Evolutionary conservation across 2,113 vertebrate genomes (phyloP), one percentile per base, ranked within the genome.

Genomic region (Pterocles gutturalis): DNA sequence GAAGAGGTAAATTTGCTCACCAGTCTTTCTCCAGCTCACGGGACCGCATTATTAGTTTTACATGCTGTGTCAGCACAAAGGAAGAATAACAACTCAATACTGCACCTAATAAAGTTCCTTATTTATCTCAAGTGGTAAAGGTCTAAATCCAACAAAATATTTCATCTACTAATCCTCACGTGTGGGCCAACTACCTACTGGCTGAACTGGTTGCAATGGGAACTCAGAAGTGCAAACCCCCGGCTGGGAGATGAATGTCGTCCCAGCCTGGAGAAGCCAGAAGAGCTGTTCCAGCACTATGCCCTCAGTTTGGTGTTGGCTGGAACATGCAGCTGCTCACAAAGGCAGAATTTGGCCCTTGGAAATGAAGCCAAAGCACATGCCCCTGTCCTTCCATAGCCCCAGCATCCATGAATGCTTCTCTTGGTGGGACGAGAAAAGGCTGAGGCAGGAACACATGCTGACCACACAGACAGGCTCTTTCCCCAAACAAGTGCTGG

Each of bases 1-100:
- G 92, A 96, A 84, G 93, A 97, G 97, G 97, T 97, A 96, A 76
- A 77, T 48, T 43, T 77, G 12, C 83, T 71, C 61, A 45, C 51
- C 26, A 5, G 57, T 3, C 38, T 45, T 38, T 9, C 61, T 31
- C 55, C 62, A 45, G 34, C 33, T 64, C 64, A 13, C 65, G 8
- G 57, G 28, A 17, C 17, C 24, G 18, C 13, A 11, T 38, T 21
- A 7, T 58, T 41, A 81, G 60, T 4, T 45, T 62, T 41, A 33
- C 21, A 38, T 1, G 4, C 43, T 70, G 72, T 0, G 0, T 38
- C 87, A 94, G 73, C 93, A 64, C 53, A 21, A 65, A 36, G 60
- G 11, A 72, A 70, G n/a, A 71, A n/a, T 13, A 77, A 71, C 62
- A 55, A 25, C 67, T 64, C 64, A 24, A 24, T 60, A 5, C 7